Conservation (phyloP, 2,113 vertebrate species). For the Poeciliopsis retropinna region DNA sequence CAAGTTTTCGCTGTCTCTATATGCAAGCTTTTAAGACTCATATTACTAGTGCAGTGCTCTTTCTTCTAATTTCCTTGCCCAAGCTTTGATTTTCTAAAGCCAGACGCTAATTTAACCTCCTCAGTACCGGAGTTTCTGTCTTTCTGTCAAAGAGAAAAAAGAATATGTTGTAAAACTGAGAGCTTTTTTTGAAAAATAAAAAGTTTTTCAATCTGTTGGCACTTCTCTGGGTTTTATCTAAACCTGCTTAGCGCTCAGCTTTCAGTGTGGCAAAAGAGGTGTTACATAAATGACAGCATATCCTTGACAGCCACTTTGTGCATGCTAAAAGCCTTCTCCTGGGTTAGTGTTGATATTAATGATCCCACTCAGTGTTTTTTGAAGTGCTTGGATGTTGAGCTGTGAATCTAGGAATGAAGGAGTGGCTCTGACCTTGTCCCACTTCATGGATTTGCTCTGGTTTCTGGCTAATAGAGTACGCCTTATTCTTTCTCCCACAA, state of each 20-base stretch:
- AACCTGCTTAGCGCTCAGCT: slow-evolving; percentile 31
- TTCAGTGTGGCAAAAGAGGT: slow-evolving; percentile 46
- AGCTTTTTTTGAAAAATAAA: slow-evolving; percentile 29
- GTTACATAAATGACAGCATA: slow-evolving; percentile 57
- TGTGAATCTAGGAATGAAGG: slow-evolving; percentile 58
- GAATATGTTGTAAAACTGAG: slow-evolving; percentile 20
- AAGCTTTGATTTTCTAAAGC: slow-evolving; percentile 24
- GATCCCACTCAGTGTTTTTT: slow-evolving; percentile 50
- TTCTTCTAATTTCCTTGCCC: slow-evolving; percentile 26
- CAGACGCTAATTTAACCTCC: slow-evolving; percentile 5
- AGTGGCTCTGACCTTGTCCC: slow-evolving; percentile 75
- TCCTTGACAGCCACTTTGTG: slow-evolving; percentile 54
- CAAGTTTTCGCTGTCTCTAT: slow-evolving; percentile 27
- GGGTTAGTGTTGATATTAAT: slow-evolving; percentile 70
- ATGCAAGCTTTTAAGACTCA: slow-evolving; percentile 27
- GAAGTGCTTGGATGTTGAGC: slow-evolving; percentile 58
- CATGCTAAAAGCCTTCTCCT: slow-evolving; percentile 66
- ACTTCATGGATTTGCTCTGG: slow-evolving; percentile 68
- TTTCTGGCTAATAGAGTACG: slow-evolving; percentile 71
- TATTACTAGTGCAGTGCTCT: slow-evolving; percentile 5
- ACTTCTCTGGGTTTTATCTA: slow-evolving; percentile 34
- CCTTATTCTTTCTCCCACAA: slow-evolving; percentile 67
- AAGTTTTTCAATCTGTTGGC: slow-evolving; percentile 41
- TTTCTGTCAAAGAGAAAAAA: slow-evolving; percentile 8
- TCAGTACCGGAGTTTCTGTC: slow-evolving; percentile 4